phyloP scores from a whole-genome alignment of 1,140 invertebrate species.

The Maniola jurtina region DNA sequence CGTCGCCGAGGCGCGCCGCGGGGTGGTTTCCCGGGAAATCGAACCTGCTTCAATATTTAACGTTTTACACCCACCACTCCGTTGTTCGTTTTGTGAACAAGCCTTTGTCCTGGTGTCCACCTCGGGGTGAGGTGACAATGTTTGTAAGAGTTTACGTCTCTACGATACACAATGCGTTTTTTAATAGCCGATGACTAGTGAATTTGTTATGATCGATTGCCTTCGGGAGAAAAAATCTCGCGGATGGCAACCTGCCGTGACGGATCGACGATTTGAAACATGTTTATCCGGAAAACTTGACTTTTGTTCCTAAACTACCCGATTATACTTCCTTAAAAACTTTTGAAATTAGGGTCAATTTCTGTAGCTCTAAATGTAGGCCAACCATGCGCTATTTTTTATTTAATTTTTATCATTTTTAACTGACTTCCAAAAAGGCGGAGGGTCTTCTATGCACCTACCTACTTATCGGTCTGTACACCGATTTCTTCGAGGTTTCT shows the following conservation, averaged over 20 bases:
- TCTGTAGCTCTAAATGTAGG: too few relatives aligned
- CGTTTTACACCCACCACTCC: slow-evolving; percentile 65
- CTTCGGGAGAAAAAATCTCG: slow-evolving; percentile 48
- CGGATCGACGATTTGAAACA: slow-evolving; percentile 31
- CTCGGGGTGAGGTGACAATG: slow-evolving; percentile 71
- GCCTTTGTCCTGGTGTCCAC: slow-evolving; percentile 57
- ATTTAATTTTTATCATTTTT: too few relatives aligned
- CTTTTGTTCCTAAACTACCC: too few relatives aligned
- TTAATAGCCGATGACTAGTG: slow-evolving; percentile 76
- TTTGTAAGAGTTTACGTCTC: slow-evolving; percentile 68
- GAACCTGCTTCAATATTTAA: slow-evolving; percentile 68
- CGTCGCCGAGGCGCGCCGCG: slow-evolving; percentile 70
- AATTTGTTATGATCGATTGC: slow-evolving; percentile 75
- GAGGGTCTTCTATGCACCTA: too few relatives aligned
- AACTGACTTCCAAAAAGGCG: too few relatives aligned
- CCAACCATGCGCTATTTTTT: too few relatives aligned
- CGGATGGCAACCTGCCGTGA: slow-evolving; percentile 46
- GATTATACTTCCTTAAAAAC: too few relatives aligned
- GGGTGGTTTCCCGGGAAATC: slow-evolving; percentile 69
- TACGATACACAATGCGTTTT: slow-evolving; percentile 70
- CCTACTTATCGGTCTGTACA: too few relatives aligned
- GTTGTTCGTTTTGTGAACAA: slow-evolving; percentile 60
- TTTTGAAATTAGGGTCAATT: too few relatives aligned
- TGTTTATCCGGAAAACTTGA: slow-evolving; percentile 24
- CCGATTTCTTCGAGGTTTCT: too few relatives aligned